Evolutionary conservation across 2,113 vertebrate genomes (phyloP).

Genomic region (Spermophilus dauricus): DNA sequence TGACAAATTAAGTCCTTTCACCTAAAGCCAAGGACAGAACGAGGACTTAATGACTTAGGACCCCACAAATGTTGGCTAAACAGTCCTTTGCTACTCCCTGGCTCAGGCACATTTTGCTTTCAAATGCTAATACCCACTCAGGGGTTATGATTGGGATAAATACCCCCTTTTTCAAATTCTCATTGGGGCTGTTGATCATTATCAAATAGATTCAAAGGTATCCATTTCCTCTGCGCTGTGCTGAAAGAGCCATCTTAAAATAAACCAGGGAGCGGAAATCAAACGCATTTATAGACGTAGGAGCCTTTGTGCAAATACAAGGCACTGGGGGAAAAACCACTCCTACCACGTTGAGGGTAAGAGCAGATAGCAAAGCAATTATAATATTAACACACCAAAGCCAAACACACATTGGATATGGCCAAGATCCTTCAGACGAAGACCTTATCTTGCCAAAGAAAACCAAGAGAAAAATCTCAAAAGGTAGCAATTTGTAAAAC

Average conservation of each 20-base stretch:
- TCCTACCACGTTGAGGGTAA: slow-evolving; percentile 78
- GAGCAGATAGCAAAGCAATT: slow-evolving; percentile 83
- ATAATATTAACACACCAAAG: slow-evolving; percentile 78
- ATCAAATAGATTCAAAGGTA: slow-evolving; percentile 51
- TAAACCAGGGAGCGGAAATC: slow-evolving; percentile 79
- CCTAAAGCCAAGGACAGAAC: slow-evolving; percentile 45
- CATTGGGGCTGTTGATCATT: slow-evolving; percentile 51
- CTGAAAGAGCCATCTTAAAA: slow-evolving; percentile 65
- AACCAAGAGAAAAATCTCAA: slow-evolving; percentile 76
- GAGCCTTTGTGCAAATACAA: slow-evolving; percentile 76
- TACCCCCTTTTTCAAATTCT: slow-evolving; percentile 46
- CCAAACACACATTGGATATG: slow-evolving; percentile 71
- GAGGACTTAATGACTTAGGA: slow-evolving; percentile 51
- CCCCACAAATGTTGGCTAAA: slow-evolving; percentile 51
- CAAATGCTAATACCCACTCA: slow-evolving; percentile 63
- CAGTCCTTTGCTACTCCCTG: slow-evolving; percentile 43
- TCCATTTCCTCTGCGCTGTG: neutral
- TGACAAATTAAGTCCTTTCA: slow-evolving; percentile 68
- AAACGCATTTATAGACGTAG: slow-evolving; percentile 73
- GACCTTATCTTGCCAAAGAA: slow-evolving; percentile 66
- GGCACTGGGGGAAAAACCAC: slow-evolving; percentile 75
- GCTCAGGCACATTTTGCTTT: slow-evolving; percentile 63
- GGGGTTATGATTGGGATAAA: slow-evolving; percentile 62
- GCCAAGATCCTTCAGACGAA: slow-evolving; percentile 45
- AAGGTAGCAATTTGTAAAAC: slow-evolving; percentile 78